phyloP scores from a whole-genome alignment of 1,140 invertebrate species.

The Oscheius sp. region DNA sequence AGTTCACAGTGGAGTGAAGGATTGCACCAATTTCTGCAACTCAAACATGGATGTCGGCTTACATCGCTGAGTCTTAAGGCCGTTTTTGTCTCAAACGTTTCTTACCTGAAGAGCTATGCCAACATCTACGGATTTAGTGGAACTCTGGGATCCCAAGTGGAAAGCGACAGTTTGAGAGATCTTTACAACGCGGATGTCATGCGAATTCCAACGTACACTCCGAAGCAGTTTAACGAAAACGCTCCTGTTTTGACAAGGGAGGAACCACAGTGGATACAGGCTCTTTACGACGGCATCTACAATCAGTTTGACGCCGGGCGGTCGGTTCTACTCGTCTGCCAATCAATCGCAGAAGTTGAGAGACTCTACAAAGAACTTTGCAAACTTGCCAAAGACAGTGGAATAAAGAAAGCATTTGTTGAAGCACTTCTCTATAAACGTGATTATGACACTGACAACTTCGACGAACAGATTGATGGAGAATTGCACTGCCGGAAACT shows the following conservation, averaged over 20 bases:
- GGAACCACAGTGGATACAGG: background rate
- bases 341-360: background rate
- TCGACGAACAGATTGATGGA: background rate
- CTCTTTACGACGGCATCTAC: background rate
- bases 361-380: background rate
- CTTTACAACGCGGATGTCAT: slow-evolving; percentile 11
- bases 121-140: slow-evolving; percentile 61
- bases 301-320: background rate
- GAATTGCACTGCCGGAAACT: slow-evolving; percentile 4
- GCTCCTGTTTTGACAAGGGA: background rate
- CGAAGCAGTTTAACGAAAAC: background rate
- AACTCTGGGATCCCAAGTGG: slow-evolving; percentile 47
- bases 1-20: slow-evolving; percentile 62
- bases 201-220: background rate
- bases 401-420: background rate
- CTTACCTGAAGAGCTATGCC: slow-evolving; percentile 60
- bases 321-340: slow-evolving; percentile 16
- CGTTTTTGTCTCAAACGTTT: slow-evolving; percentile 62
- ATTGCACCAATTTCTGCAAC: slow-evolving; percentile 63
- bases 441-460: background rate
- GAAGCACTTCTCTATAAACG: background rate
- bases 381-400: background rate
- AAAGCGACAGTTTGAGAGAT: background rate
- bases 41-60: slow-evolving; percentile 62
- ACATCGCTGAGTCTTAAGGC: slow-evolving; percentile 60